A percentile compares a stretch with the other conserved stretches of the same genome.
Conservation (phyloP, 2,113 vertebrate genomes). For the Antechinus flavipes region DNA sequence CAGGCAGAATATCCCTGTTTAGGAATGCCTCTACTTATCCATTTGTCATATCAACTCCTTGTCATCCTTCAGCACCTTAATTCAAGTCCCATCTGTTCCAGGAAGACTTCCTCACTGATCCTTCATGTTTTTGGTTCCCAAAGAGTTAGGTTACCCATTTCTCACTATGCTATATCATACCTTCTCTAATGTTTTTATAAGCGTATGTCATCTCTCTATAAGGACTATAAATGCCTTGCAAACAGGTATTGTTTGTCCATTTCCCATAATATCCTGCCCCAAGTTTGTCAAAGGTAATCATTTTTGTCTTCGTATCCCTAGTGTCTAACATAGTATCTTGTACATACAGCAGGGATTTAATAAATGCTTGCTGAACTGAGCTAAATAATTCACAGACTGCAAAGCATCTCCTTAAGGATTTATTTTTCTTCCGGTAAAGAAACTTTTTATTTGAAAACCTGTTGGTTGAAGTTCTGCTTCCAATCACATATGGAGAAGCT, state of each 20-base stretch:
- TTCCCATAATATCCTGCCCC: neutral
- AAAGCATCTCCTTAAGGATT: neutral
- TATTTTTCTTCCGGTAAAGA: neutral
- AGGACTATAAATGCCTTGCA: neutral
- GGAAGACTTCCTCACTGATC: neutral
- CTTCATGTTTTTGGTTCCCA: neutral
- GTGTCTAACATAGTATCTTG: neutral
- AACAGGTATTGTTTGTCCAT: neutral
- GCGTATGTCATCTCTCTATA: neutral
- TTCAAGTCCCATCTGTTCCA: neutral
- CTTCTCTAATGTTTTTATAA: neutral
- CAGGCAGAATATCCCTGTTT: no score
- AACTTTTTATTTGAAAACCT: conserved; percentile 2
- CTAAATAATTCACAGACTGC: neutral
- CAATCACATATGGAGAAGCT: conserved; percentile 1
- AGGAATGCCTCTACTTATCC: neutral
- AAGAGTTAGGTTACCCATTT: neutral
- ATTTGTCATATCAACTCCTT: neutral
- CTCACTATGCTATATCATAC: neutral
- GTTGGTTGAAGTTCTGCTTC: neutral
- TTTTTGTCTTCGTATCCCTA: neutral
- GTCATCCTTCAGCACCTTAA: neutral
- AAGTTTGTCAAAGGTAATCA: neutral
- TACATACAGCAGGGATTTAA: neutral
- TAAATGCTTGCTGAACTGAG: neutral